phyloP scores from a whole-genome alignment of 2,888 invertebrate genomes.

The Brenthis ino region DNA sequence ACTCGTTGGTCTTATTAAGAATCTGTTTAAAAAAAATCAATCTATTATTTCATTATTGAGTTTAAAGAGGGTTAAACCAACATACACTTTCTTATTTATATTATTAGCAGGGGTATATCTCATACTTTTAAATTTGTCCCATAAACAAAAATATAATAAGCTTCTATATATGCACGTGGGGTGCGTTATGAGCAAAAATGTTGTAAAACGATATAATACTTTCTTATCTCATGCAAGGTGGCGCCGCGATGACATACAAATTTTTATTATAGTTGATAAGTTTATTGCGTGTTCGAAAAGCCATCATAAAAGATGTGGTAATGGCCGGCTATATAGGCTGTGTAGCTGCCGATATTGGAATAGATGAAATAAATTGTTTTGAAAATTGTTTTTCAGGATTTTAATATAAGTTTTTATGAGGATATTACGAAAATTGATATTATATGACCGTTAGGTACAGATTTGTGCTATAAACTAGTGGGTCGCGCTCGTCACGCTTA shows the following conservation, averaged over 20 bases:
- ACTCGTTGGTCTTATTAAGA: no score
- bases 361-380: slow-evolving; percentile 14
- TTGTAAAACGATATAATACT: slow-evolving; percentile 23
- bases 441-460: background rate
- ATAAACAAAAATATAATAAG: background rate
- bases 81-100: no score
- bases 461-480: no score
- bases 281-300: slow-evolving; percentile 65
- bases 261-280: slow-evolving; percentile 58
- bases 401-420: background rate
- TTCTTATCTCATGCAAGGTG: slow-evolving; percentile 24
- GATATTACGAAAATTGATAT: background rate
- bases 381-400: background rate
- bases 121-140: background rate
- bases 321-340: slow-evolving; percentile 57
- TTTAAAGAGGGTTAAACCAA: no score
- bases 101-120: no score
- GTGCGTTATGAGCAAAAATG: slow-evolving; percentile 6
- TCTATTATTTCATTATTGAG: no score
- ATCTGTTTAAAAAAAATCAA: no score
- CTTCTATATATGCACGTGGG: background rate
- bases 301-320: slow-evolving; percentile 65
- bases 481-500: no score
- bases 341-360: slow-evolving; percentile 36
- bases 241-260: slow-evolving; percentile 42